phyloP scores from a whole-genome alignment of 2,888 invertebrate species.

The Polydrusus pterygomalis region DNA sequence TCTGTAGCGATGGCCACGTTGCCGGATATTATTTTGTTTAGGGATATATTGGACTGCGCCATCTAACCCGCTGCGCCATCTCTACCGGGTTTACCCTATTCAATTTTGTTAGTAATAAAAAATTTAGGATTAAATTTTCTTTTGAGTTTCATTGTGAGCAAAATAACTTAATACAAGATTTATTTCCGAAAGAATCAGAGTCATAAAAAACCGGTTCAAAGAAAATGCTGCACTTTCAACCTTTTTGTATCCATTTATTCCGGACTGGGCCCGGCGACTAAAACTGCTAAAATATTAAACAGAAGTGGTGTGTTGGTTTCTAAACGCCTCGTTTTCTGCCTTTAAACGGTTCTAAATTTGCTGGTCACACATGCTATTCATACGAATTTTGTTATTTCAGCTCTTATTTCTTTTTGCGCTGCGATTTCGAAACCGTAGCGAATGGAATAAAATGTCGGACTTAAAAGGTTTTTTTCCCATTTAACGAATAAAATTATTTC shows the following conservation, averaged over 20 bases:
- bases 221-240: neutral
- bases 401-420: constrained; percentile 13
- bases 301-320: constrained; percentile 42
- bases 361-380: constrained; percentile 44
- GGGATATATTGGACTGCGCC: too few relatives aligned
- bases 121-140: too few relatives aligned
- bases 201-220: neutral
- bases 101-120: too few relatives aligned
- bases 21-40: too few relatives aligned
- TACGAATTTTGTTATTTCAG: constrained; percentile 40
- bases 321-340: constrained; percentile 44
- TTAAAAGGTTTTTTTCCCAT: constrained; percentile 24
- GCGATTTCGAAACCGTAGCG: constrained; percentile 8
- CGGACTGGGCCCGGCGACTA: constrained; percentile 20
- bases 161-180: neutral
- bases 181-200: neutral
- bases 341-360: constrained; percentile 42
- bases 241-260: constrained; percentile 12
- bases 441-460: constrained; percentile 18
- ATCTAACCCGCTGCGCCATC: too few relatives aligned
- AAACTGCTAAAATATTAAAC: constrained; percentile 43
- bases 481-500: constrained; percentile 26
- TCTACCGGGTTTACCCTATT: too few relatives aligned
- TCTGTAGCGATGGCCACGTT: too few relatives aligned
- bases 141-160: neutral